Percentiles rank a stretch among this genome's conserved stretches.
Evolutionary conservation across 2,888 invertebrate species (phyloP).

Genomic region (Mesorhabditis sp.): DNA sequence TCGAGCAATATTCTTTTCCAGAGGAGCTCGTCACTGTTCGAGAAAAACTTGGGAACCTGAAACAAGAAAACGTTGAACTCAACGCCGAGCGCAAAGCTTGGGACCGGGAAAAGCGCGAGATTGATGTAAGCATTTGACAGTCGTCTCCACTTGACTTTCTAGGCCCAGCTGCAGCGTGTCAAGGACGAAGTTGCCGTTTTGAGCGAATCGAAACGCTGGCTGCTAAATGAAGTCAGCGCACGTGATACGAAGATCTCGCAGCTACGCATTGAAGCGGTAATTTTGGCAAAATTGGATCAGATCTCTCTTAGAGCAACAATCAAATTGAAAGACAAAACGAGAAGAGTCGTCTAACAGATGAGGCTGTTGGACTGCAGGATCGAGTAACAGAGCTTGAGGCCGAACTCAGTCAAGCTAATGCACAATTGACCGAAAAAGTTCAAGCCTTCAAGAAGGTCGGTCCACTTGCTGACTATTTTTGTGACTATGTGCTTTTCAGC

Average conservation of each 20-base stretch:
- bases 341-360: background rate
- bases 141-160: background rate
- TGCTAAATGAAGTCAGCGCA: background rate
- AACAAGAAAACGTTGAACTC: background rate
- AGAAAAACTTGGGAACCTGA: background rate
- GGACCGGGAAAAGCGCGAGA: conserved; percentile 5
- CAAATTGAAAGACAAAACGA: background rate
- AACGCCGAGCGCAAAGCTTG: background rate
- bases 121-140: background rate
- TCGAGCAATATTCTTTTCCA: background rate
- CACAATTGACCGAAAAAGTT: background rate
- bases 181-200: background rate
- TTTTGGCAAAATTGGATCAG: background rate
- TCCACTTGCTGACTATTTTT: background rate
- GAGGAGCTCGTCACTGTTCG: background rate
- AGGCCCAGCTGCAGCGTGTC: background rate
- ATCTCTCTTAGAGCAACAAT: background rate
- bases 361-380: background rate
- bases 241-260: conserved; percentile 1
- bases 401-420: background rate
- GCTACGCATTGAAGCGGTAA: background rate
- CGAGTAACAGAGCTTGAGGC: background rate
- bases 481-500: background rate
- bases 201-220: background rate
- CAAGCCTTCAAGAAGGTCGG: background rate